Conservation (phyloP, 1,140 invertebrate species). For the Tribolium madens region DNA sequence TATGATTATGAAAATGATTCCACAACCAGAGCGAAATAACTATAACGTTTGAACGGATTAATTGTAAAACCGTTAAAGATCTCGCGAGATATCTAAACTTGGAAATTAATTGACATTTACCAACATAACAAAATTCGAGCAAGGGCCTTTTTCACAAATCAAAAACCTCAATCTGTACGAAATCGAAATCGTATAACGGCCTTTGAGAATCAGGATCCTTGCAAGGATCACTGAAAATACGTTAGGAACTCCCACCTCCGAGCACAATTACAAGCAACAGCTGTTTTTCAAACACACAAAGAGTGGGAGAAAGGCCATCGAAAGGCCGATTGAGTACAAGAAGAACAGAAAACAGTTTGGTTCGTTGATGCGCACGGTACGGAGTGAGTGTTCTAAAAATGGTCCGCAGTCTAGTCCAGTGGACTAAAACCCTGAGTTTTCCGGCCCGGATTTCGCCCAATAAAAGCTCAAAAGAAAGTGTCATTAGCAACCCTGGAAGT, state of each 20-base stretch:
- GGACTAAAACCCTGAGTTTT: conserved; percentile 89
- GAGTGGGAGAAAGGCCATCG: conserved; percentile 62
- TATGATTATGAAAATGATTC: not conserved
- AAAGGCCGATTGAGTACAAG: conserved; percentile 52
- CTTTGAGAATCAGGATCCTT: not conserved
- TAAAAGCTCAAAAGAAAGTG: conserved; percentile 77
- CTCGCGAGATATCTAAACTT: too few relatives aligned
- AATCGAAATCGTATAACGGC: conserved; percentile 24
- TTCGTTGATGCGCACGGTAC: conserved; percentile 13
- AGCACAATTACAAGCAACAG: conserved; percentile 54
- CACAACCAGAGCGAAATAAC: conserved; percentile 20
- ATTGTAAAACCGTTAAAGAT: not conserved
- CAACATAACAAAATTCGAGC: too few relatives aligned
- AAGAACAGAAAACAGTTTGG: conserved; percentile 33
- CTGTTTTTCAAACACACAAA: conserved; percentile 57
- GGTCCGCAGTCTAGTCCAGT: conserved; percentile 86
- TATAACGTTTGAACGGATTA: not conserved
- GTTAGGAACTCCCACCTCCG: conserved; percentile 30
- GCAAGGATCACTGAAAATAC: conserved; percentile 15
- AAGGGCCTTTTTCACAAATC: too few relatives aligned
- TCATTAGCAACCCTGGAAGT: conserved; percentile 61
- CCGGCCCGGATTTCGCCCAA: conserved; percentile 84
- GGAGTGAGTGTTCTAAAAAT: conserved; percentile 66
- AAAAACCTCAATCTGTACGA: not conserved
- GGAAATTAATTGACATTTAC: too few relatives aligned